Evolutionary conservation across 1,140 invertebrate species (phyloP).

Genomic region (Macrobrachium rosenbergii): DNA sequence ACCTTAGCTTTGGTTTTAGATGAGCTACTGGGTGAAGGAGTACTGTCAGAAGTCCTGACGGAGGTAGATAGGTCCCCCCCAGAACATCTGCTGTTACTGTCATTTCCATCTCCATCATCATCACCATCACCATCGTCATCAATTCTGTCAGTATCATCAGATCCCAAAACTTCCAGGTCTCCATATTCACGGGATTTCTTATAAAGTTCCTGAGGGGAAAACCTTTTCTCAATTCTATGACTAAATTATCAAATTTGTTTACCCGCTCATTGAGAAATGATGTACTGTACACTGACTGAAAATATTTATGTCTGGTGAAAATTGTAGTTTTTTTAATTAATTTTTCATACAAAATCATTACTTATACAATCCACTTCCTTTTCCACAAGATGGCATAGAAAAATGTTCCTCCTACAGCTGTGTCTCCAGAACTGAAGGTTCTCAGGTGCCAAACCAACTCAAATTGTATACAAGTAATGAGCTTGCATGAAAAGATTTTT

Average conservation of each 20-base stretch:
- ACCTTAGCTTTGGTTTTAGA: neutral
- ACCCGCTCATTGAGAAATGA: neutral
- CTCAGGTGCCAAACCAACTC: neutral
- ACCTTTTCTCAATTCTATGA: neutral
- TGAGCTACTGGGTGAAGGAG: neutral
- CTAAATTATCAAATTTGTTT: neutral
- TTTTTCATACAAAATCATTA: no score
- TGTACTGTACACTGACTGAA: neutral
- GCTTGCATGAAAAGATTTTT: no score
- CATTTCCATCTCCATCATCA: constrained; percentile 5
- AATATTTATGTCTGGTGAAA: no score
- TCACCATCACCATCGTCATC: neutral
- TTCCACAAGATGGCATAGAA: no score
- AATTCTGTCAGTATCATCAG: neutral
- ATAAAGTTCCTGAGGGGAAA: constrained; percentile 4
- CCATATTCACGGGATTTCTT: constrained; percentile 25
- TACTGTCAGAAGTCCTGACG: neutral
- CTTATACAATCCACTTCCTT: no score
- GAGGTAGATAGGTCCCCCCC: neutral
- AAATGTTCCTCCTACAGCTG: neutral
- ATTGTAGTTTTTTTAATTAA: no score
- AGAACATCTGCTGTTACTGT: neutral
- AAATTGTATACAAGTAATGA: no score
- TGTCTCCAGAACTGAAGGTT: neutral
- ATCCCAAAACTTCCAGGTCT: neutral